Evolutionary conservation across 1,140 invertebrate genomes (phyloP), one percentile per base, ranked within the genome.

Genomic region (Drosophila guanche): DNA sequence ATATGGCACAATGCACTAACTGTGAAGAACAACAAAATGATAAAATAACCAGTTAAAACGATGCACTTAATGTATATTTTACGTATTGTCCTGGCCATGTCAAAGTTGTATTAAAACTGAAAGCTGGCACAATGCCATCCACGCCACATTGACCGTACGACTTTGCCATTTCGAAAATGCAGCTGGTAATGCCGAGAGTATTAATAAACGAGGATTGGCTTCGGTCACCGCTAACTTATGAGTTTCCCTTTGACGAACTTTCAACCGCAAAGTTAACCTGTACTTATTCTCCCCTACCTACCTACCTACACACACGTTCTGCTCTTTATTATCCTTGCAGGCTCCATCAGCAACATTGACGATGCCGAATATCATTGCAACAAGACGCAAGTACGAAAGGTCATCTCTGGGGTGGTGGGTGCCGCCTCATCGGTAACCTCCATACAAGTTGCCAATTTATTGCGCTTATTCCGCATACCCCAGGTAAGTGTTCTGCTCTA

Each of bases 341-440:
- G 98, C 61, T 98, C 97, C 8, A 98, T 99, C 76, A 97, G 96
- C 90, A 98, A 98, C 91, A 98, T 99, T 60, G 97, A 98, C 73
- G 97, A 97, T 27, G 95, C 95, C 0, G 94, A 97, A 92, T 97
- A 96, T 90, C 95, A 96, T 73, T 98, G 97, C 93, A 96, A 97
- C 65, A 95, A 95, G 69, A 96, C 96, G 1, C 94, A 95, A 62
- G 94, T 97, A 50, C 93, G 95, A 40, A 97, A 98, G 91, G 96
- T 98, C 12, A 98, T 99, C 76, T 97, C 97, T 3, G 98, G 98
- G 0, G 98, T 99, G 4, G 96, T 99, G n/a, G 98, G 97, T 3
- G 98, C 98, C 4, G 96, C 98, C 0, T 98, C 97, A 46, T 98
- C 97, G 78, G 97, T 98, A 41, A 99, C 97, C 10, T 98, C 97